Conservation (phyloP, 1,140 invertebrate species). For the Battus philenor region DNA sequence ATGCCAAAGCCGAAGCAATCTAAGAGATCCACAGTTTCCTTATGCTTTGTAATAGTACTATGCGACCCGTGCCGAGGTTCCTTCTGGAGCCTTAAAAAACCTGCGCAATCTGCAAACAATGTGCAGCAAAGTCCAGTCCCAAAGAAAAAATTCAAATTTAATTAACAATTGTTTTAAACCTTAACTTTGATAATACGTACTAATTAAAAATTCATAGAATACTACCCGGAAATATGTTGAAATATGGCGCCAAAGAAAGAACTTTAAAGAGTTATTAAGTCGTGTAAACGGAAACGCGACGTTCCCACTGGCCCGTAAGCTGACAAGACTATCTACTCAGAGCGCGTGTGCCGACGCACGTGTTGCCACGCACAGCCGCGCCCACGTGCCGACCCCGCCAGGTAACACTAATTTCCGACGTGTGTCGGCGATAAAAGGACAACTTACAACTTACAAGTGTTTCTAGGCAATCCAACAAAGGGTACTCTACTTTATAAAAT, state of each 20-base stretch:
- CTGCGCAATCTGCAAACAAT: no score
- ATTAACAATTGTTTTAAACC: neutral
- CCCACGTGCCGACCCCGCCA: constrained; percentile 38
- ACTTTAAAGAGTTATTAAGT: constrained; percentile 2
- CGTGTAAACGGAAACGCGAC: constrained; percentile 3
- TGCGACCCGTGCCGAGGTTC: no score
- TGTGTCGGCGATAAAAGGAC: constrained; percentile 5
- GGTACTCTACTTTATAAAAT: no score
- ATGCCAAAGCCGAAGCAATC: no score
- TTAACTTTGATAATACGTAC: neutral
- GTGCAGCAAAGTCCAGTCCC: no score
- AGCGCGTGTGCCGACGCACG: constrained; percentile 36
- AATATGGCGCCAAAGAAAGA: no score
- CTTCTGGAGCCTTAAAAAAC: no score
- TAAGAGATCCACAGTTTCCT: no score
- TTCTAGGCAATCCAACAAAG: neutral
- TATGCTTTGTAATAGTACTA: no score
- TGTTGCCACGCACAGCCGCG: constrained; percentile 37
- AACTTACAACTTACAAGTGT: neutral
- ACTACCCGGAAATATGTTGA: no score
- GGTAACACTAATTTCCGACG: constrained; percentile 23
- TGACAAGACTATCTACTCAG: constrained; percentile 9
- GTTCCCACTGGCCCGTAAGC: neutral
- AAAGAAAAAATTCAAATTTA: constrained; percentile 4
- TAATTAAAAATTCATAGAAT: no score